These are phyloP conservation scores for Sesamia inferens DNA, from an alignment of 2,888 invertebrate genomes.

Conservation along the genomic window DNA sequence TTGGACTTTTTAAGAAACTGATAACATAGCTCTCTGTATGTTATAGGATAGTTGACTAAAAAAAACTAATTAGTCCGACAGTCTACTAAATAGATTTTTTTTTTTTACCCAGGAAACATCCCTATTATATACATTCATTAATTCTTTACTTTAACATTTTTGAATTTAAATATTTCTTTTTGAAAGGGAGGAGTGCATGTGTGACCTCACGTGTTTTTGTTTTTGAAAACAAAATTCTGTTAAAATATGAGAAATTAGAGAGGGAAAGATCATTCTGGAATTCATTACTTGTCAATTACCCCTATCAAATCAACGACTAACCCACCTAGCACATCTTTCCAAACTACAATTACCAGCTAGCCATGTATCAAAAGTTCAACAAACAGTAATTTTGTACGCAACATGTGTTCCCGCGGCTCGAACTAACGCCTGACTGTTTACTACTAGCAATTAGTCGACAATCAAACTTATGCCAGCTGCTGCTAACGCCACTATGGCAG, in stretches of 20 bases:
- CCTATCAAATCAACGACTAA: slow-evolving; percentile 2
- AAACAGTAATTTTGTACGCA: slow-evolving; percentile 63
- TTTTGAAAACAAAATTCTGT: too few species aligned
- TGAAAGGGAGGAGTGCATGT: too few species aligned
- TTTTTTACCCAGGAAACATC: too few species aligned
- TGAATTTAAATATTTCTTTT: too few species aligned
- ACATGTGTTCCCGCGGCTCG: slow-evolving; percentile 60
- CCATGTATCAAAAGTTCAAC: slow-evolving; percentile 61
- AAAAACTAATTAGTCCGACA: too few species aligned
- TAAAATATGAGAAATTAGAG: background rate
- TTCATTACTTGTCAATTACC: background rate
- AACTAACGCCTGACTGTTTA: slow-evolving; percentile 71
- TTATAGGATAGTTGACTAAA: too few species aligned
- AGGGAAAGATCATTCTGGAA: background rate
- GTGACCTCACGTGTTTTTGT: too few species aligned
- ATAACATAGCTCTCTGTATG: too few species aligned
- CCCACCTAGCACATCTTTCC: slow-evolving; percentile 39
- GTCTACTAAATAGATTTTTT: too few species aligned
- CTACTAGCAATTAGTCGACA: slow-evolving; percentile 70
- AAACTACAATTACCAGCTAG: slow-evolving; percentile 50
- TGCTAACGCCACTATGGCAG: slow-evolving; percentile 60
- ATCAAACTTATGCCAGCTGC: slow-evolving; percentile 68
- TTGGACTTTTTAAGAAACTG: too few species aligned
- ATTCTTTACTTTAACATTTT: too few species aligned
- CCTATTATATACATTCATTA: too few species aligned